Evolutionary conservation across 2,888 invertebrate species (phyloP).

Genomic region (Cerceris rybyensis): DNA sequence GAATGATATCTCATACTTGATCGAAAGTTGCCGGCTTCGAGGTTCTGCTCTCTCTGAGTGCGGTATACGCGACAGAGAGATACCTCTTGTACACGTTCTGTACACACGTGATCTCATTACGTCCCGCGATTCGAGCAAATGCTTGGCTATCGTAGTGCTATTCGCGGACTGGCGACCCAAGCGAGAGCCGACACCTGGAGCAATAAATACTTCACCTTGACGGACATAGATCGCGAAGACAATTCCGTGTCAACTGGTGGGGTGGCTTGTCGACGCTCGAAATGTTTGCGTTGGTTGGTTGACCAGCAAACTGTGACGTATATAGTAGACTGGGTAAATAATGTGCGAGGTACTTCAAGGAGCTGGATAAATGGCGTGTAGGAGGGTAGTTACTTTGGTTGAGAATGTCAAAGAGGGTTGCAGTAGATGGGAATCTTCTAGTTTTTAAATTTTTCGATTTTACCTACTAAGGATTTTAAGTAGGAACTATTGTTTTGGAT

Average conservation of each 20-base stretch:
- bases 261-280: conserved; percentile 41
- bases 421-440: too few species aligned
- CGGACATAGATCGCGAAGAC: conserved; percentile 49
- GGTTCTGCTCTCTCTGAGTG: background rate
- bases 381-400: background rate
- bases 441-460: too few species aligned
- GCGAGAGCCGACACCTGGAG: conserved; percentile 27
- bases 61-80: conserved; percentile 22
- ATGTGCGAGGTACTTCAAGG: conserved; percentile 21
- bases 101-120: conserved; percentile 64
- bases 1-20: conserved; percentile 71
- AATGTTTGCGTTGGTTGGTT: conserved; percentile 9
- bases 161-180: conserved; percentile 16
- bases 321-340: conserved; percentile 30
- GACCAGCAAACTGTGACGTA: background rate
- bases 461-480: too few species aligned
- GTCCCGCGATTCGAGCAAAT: conserved; percentile 36
- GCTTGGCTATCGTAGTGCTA: conserved; percentile 20
- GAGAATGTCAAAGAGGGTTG: too few species aligned
- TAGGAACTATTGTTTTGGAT: too few species aligned
- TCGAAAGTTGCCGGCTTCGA: conserved; percentile 48
- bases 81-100: conserved; percentile 17
- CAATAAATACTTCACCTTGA: conserved; percentile 60
- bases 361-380: background rate
- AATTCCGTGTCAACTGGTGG: conserved; percentile 39